Base-by-base conservation (phyloP, 2,797 vertebrate genomes). In the Carduelis carduelis region DNA sequence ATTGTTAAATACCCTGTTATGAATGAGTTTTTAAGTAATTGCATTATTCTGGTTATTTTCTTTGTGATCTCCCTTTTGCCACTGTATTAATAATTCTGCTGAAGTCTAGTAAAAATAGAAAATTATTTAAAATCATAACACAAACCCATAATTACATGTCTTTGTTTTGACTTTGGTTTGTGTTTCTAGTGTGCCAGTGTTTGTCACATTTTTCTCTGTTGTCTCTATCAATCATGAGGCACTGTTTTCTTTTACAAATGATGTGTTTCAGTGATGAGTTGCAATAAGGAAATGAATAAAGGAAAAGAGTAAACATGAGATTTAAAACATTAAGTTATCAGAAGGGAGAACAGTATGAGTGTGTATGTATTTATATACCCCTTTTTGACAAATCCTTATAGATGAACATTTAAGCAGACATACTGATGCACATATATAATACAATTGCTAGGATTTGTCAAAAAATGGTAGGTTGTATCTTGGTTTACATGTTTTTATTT, bases 361-460 rank as follows among this genome's bases (percentile, higher is more conserved):
- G 1, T 85, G 14, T n/a, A 3, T 43, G 17, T 50, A 37, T 72
- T 46, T 39, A 64, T 18, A 39, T 28, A 56, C 4, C 4, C 8
- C 6, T 60, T 90, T 75, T 41, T 71, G 44, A 83, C 21, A 81
- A 78, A 78, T 75, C 19, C 41, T 43, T 30, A 12, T 16, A 63
- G 37, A 21, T 59, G 8, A 11, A 21, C 4, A 12, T 66, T 30
- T 44, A 55, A 55, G 14, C 0, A 0, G 15, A 35, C 11, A 22
- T 69, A 71, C 7, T 7, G 37, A 22, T 61, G 46, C 23, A 34
- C 32, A 12, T 65, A 13, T 57, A 9, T 21, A 79, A 20, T 44
- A 8, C 18, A 87, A 32, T 32, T 52, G 4, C 39, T 46, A n/a
- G 34, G 11, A 77, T 88, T 83, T 93, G 10, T 72, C 12, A 35